Base-by-base conservation (phyloP, 2,797 vertebrate species). In the Enteromius anoplus region DNA sequence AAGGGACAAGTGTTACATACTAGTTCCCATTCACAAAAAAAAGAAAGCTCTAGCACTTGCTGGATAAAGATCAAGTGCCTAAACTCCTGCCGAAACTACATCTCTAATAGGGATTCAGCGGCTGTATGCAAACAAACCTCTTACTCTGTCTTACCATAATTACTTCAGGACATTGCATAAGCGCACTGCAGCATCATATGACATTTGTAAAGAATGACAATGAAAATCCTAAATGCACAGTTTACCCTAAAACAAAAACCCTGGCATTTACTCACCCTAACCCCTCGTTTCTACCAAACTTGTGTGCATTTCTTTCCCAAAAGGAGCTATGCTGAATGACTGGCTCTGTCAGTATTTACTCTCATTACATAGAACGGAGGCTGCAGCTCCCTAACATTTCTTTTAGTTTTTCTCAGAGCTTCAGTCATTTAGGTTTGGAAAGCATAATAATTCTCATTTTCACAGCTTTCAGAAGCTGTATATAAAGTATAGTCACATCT, bases 51-150 rank as follows among this genome's bases (percentile, higher is more conserved):
- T 51, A 55, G 72, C 6, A 37, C 7, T 58, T 62, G 11, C 75
- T 76, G 55, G 10, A 42, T 60, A 62, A 76, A 62, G 37, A 29
- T 77, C 40, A 45, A 21, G 4, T 45, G 8, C 58, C 40, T 62
- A 76, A 76, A 75, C 29, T 19, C 6, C 3, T 40, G 21, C 21
- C 3, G 7, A 53, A 45, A 4, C 75, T 42, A 26, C 55, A 60
- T 21, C n/a, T 62, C n/a, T 29, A 42, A 75, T 37, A 40, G 21
- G 53, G 72, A 75, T 58, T 75, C 21, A 26, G 40, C 4, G 2
- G 21, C 73, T 77, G 73, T 62, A 45, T 62, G 23, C n/a, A 62
- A 77, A 62, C 55, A 58, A 66, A 78, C 8, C 62, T 78, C 21
- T 34, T 4, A 66, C 29, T 23, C 45, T 11, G 62, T 23, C 26